Evolutionary conservation across 2,888 invertebrate species (phyloP).

Genomic region (Synergus japonicus): DNA sequence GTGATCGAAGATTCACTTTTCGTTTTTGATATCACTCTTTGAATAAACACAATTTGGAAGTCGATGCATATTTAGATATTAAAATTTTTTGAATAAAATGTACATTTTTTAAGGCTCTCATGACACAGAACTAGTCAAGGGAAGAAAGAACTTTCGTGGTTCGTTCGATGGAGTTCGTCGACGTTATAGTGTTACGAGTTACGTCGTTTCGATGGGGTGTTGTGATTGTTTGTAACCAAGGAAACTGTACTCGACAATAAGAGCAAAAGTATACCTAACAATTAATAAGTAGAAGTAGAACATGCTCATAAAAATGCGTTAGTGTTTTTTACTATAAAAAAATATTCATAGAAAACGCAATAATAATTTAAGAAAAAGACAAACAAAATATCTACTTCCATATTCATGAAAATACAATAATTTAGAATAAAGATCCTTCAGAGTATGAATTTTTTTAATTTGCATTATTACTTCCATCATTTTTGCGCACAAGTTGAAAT

Average conservation of each 20-base stretch:
- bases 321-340: background rate
- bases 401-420: background rate
- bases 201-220: slow-evolving; percentile 54
- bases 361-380: background rate
- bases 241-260: slow-evolving; percentile 51
- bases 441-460: background rate
- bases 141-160: slow-evolving; percentile 24
- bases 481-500: background rate
- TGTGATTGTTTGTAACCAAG: slow-evolving; percentile 63
- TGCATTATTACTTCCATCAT: background rate
- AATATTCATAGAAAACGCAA: background rate
- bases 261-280: slow-evolving; percentile 4
- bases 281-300: background rate
- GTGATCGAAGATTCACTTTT: background rate
- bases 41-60: slow-evolving; percentile 7
- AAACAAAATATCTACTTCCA: background rate
- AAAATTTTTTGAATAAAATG: background rate
- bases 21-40: background rate
- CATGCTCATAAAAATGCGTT: background rate
- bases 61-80: background rate
- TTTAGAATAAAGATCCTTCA: background rate
- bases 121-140: background rate
- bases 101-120: slow-evolving; percentile 3
- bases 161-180: slow-evolving; percentile 40
- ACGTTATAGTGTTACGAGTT: slow-evolving; percentile 41